Percentiles rank a stretch among this genome's conserved stretches.
Evolutionary conservation across 2,888 invertebrate genomes (phyloP).

Genomic region (Dryadula phaetusa): DNA sequence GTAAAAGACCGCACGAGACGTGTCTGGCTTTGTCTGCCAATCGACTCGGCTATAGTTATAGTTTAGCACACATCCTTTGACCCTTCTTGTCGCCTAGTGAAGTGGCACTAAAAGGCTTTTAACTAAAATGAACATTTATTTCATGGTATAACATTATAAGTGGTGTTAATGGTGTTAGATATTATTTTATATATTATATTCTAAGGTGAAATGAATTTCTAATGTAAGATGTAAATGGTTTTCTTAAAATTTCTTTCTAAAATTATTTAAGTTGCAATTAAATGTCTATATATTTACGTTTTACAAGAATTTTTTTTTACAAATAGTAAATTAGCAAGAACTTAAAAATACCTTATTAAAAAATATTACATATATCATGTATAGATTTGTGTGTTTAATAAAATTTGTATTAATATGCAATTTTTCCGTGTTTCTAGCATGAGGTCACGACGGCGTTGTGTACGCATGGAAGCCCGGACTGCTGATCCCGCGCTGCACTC

Average conservation of each 20-base stretch:
- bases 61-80: conserved; percentile 39
- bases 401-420: not conserved
- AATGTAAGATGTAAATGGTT: no score
- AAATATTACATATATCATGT: no score
- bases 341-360: no score
- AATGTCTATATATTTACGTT: no score
- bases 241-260: no score
- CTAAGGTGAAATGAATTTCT: not conserved
- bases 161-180: not conserved
- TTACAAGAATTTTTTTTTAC: no score
- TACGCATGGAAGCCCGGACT: conserved; percentile 80
- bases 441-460: conserved; percentile 80
- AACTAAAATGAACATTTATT: conserved; percentile 10
- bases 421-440: conserved; percentile 70
- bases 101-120: conserved; percentile 24
- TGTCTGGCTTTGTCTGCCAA: conserved; percentile 39
- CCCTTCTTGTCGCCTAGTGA: conserved; percentile 30
- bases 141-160: conserved; percentile 11
- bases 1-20: conserved; percentile 16
- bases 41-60: conserved; percentile 26
- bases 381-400: not conserved
- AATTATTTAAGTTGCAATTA: no score
- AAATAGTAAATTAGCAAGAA: no score
- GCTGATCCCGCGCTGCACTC: conserved; percentile 74
- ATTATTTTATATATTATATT: not conserved